Conservation (phyloP, 2,888 invertebrate genomes). For the Diarsia rubi region DNA sequence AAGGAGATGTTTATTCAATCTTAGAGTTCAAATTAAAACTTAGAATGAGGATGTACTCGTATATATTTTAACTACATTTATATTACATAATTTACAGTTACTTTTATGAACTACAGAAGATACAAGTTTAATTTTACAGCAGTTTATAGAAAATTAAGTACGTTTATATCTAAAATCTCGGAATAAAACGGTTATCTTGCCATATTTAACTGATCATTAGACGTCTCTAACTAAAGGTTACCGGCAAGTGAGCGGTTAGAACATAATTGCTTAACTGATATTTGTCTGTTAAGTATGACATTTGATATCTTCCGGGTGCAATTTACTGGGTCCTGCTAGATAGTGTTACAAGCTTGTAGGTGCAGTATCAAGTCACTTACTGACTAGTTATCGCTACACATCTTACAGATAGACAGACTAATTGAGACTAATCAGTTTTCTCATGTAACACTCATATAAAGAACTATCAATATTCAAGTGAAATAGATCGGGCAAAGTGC, state of each 20-base stretch:
- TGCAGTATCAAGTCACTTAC: slow-evolving; percentile 7
- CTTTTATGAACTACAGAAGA: background rate
- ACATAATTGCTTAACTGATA: slow-evolving; percentile 48
- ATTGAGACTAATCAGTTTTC: background rate
- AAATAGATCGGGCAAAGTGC: no score
- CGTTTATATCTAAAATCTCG: slow-evolving; percentile 14
- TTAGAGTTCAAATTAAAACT: background rate
- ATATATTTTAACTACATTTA: background rate
- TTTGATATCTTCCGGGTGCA: slow-evolving; percentile 43
- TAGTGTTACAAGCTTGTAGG: slow-evolving; percentile 1
- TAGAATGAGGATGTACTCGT: background rate
- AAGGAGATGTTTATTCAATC: no score
- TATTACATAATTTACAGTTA: background rate
- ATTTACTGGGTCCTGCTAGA: background rate
- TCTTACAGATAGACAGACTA: background rate
- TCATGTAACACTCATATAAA: no score
- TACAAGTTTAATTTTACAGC: background rate
- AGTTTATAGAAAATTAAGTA: background rate
- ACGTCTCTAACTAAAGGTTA: slow-evolving; percentile 33
- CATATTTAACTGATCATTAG: slow-evolving; percentile 25
- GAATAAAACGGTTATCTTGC: slow-evolving; percentile 26
- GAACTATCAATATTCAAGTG: no score
- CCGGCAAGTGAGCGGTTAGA: slow-evolving; percentile 19
- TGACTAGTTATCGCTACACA: background rate
- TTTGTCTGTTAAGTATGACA: slow-evolving; percentile 47